phyloP scores from a whole-genome alignment of 2,797 vertebrate species.

The Sebastes wilsoni region DNA sequence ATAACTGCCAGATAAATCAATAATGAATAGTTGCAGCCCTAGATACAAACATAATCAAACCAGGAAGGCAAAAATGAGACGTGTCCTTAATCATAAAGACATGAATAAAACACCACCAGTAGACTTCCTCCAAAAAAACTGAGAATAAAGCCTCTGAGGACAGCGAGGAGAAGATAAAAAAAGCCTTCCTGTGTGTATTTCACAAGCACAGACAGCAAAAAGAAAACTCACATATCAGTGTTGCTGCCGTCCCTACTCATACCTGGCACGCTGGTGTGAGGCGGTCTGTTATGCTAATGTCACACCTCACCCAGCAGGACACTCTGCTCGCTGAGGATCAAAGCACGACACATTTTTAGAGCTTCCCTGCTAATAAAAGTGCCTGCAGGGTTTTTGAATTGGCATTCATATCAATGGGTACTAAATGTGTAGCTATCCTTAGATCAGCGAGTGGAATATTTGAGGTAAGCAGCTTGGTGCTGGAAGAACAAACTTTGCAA shows the following conservation, averaged over 20 bases:
- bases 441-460: constrained; percentile 33
- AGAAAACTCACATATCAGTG: background rate
- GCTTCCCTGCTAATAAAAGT: constrained; percentile 43
- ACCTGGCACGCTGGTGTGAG: constrained; percentile 39
- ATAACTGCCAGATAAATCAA: background rate
- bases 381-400: constrained; percentile 31
- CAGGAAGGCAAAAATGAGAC: background rate
- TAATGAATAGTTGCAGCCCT: background rate
- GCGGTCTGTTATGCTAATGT: constrained; percentile 50
- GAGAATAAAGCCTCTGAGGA: background rate
- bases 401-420: constrained; percentile 35
- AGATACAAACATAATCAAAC: background rate
- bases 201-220: background rate
- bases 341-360: constrained; percentile 52
- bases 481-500: constrained; percentile 24
- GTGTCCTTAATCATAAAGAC: background rate
- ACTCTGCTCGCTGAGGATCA: constrained; percentile 43
- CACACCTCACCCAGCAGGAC: constrained; percentile 47
- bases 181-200: background rate
- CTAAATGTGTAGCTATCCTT: constrained; percentile 35
- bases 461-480: constrained; percentile 21
- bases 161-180: background rate
- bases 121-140: background rate
- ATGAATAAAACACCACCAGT: background rate
- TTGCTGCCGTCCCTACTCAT: background rate